Evolutionary conservation across 1,140 invertebrate genomes (phyloP), one percentile per base, ranked within the genome.

Genomic region (Drosophila simulans): DNA sequence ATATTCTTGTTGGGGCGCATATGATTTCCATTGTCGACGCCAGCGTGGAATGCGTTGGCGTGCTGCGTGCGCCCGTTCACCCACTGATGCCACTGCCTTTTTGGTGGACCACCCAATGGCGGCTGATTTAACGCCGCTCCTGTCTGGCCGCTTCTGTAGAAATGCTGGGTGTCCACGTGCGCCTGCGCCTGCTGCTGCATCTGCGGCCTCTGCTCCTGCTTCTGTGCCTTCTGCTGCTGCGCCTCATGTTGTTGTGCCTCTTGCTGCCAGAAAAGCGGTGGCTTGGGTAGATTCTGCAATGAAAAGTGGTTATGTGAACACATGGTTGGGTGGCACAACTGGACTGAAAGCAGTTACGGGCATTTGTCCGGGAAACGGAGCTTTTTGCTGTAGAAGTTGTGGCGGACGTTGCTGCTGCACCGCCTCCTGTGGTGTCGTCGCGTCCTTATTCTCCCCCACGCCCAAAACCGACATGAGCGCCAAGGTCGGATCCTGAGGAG

Each of bases 231-330:
- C 22, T 60, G 31, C 7, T 66, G 51, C 17, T 37, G 27, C 45
- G 20, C 20, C 20, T 45, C 15, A 4, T 43, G 20, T 20, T 48
- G n/a, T 5, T 81, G 58, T 1, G 83, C 83, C 40, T 86, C 83
- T 22, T 70, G 80, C 17, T 77, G 84, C 83, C 83, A 88, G 17
- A 72, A 80, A 7, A 80, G 43, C 15, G 83, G 83, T 10, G 83
- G 83, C 56, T 79, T 74, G 1, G 83, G 83, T 15, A 89, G 46
- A 43, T 80, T 89, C 77, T 90, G 15, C 22, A 13, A 25, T 0
- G 8, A 7, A 7, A 17, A 5, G 4, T 22, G 12, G 45, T 22
- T n/a, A 27, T 5, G 11, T 2, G 45, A 31, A 10, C 20, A 22
- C 20, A 22, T 22, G 3, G 0, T 45, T 39, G 17, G 11, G 4